These are phyloP conservation scores for Enteromius thamalakanensis DNA, from an alignment of 2,797 vertebrate genomes.

Conservation along the genomic window DNA sequence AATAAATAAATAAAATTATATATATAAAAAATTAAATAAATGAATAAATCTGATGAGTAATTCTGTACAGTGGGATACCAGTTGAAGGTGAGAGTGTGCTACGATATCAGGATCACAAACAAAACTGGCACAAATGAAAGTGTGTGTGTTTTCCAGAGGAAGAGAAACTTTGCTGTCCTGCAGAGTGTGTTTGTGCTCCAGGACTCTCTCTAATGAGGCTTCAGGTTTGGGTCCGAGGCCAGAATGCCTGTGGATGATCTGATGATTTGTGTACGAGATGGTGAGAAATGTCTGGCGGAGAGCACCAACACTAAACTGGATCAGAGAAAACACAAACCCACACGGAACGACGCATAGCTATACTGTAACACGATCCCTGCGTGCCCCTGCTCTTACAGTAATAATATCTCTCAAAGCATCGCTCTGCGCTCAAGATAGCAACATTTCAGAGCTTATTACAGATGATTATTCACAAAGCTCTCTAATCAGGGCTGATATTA, in stretches of 20 bases:
- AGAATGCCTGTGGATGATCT: slow-evolving; percentile 48
- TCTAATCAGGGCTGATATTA: slow-evolving; percentile 15
- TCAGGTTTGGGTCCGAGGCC: slow-evolving; percentile 44
- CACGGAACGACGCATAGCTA: neutral
- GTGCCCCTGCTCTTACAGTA: neutral
- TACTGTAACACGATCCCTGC: neutral
- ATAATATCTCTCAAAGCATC: neutral
- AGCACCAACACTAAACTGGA: neutral
- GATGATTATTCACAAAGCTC: slow-evolving; percentile 15
- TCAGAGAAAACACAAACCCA: neutral
- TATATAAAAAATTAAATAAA: too few relatives aligned
- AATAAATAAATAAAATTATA: too few relatives aligned
- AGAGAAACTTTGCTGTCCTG: slow-evolving; percentile 25
- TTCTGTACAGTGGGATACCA: neutral
- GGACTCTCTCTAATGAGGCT: slow-evolving; percentile 53
- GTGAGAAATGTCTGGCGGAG: slow-evolving; percentile 28
- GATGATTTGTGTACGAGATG: slow-evolving; percentile 48
- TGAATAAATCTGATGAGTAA: neutral
- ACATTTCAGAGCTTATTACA: slow-evolving; percentile 5
- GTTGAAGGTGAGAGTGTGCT: neutral
- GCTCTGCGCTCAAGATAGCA: neutral
- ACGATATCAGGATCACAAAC: neutral
- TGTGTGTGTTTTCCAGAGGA: neutral
- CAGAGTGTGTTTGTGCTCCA: slow-evolving; percentile 35
- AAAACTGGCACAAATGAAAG: neutral